Evolutionary conservation across 1,140 invertebrate genomes (phyloP).

Genomic region (Diorhabda sublineata): DNA sequence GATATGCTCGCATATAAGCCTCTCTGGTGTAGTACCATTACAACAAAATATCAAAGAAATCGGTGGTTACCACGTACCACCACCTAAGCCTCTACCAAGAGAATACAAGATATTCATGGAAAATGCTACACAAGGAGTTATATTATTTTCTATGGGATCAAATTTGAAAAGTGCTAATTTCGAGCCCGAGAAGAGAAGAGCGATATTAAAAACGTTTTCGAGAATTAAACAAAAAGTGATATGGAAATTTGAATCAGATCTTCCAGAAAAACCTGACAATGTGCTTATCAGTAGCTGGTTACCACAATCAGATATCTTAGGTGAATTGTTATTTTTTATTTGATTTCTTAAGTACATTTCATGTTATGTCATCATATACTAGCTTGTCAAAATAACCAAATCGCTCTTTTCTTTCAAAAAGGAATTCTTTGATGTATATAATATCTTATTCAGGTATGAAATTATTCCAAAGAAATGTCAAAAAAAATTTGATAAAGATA

Average conservation of each 20-base stretch:
- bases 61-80: constrained; percentile 36
- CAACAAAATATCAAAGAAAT: constrained; percentile 31
- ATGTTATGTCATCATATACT: no score
- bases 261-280: constrained; percentile 46
- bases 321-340: constrained; percentile 32
- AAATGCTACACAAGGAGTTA: constrained; percentile 55
- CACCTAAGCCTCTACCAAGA: constrained; percentile 6
- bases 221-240: constrained; percentile 56
- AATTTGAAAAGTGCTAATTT: constrained; percentile 50
- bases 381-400: no score
- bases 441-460: no score
- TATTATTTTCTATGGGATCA: constrained; percentile 67
- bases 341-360: no score
- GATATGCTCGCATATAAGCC: constrained; percentile 37
- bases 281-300: constrained; percentile 53
- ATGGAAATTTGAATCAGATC: constrained; percentile 62
- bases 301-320: constrained; percentile 60
- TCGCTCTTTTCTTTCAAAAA: no score
- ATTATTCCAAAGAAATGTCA: no score
- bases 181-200: constrained; percentile 46
- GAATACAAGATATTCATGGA: constrained; percentile 55
- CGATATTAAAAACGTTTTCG: constrained; percentile 51
- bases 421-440: no score
- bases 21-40: constrained; percentile 33
- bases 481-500: no score